These are phyloP conservation scores for Myiotriccus ornatus DNA, from an alignment of 2,797 vertebrate species.

Conservation along the genomic window DNA sequence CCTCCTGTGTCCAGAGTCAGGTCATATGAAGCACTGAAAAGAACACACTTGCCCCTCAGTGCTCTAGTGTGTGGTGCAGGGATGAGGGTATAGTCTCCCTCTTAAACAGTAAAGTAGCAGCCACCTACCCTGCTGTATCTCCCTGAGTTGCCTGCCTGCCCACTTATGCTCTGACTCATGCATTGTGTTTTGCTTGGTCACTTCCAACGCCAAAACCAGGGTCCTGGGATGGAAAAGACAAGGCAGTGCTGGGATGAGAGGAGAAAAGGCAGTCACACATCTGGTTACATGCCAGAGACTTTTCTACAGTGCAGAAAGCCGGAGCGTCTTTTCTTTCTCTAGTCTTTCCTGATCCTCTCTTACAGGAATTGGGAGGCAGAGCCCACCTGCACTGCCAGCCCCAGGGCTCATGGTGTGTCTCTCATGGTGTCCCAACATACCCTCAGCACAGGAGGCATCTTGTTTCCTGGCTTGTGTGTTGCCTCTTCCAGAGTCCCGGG, in stretches of 20 bases:
- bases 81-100: neutral
- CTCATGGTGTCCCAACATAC: accelerated
- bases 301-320: neutral
- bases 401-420: neutral
- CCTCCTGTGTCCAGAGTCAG: neutral
- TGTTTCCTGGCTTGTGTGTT: neutral
- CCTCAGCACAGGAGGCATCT: neutral
- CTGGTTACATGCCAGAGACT: neutral
- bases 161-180: neutral
- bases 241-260: neutral
- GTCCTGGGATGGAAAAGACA: neutral
- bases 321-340: neutral
- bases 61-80: neutral
- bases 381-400: neutral
- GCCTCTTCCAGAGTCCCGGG: neutral
- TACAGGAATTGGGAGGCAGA: neutral
- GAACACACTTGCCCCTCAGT: accelerated
- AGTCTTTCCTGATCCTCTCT: neutral
- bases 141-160: accelerated
- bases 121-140: neutral
- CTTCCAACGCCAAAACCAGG: neutral
- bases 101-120: neutral
- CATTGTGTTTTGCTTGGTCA: neutral
- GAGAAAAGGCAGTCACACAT: neutral
- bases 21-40: neutral